phyloP scores from a whole-genome alignment of 2,113 vertebrate genomes.

The Protomyctophum bolini region DNA sequence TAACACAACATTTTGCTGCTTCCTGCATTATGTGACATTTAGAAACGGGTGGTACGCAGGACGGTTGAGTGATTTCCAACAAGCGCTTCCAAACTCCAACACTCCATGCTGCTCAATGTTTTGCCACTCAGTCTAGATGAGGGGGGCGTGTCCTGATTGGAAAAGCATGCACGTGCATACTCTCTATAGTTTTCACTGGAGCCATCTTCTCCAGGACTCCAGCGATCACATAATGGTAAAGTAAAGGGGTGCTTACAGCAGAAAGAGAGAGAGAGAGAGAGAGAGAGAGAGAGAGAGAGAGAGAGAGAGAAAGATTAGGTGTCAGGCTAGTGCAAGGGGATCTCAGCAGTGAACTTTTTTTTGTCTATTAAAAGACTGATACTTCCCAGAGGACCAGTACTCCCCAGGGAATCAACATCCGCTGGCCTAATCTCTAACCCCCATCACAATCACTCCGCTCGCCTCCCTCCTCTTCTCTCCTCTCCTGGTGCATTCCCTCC shows the following conservation, averaged over 20 bases:
- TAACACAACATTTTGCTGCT: too few species aligned
- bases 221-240: slow-evolving; percentile 1
- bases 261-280: slow-evolving; percentile 1
- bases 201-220: neutral
- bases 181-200: slow-evolving; percentile 34
- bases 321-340: slow-evolving; percentile 11
- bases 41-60: too few species aligned
- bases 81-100: too few species aligned
- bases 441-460: slow-evolving; percentile 43
- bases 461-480: neutral
- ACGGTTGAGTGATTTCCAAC: too few species aligned
- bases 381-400: slow-evolving; percentile 56
- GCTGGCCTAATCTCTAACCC: slow-evolving; percentile 54
- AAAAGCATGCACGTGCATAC: too few species aligned
- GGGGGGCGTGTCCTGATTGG: too few species aligned
- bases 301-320: slow-evolving; percentile 24
- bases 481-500: slow-evolving; percentile 32
- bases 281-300: slow-evolving; percentile 22
- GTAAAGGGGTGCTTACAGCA: slow-evolving; percentile 3
- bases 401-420: slow-evolving; percentile 66
- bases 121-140: too few species aligned
- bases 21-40: too few species aligned
- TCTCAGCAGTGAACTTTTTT: slow-evolving; percentile 9
- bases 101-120: too few species aligned
- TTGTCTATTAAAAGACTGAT: slow-evolving; percentile 61